A percentile compares a stretch with the other conserved stretches of the same genome.
These are phyloP conservation scores for Heliangelus exortis DNA, from an alignment of 2,797 vertebrate species.

Conservation along the genomic window DNA sequence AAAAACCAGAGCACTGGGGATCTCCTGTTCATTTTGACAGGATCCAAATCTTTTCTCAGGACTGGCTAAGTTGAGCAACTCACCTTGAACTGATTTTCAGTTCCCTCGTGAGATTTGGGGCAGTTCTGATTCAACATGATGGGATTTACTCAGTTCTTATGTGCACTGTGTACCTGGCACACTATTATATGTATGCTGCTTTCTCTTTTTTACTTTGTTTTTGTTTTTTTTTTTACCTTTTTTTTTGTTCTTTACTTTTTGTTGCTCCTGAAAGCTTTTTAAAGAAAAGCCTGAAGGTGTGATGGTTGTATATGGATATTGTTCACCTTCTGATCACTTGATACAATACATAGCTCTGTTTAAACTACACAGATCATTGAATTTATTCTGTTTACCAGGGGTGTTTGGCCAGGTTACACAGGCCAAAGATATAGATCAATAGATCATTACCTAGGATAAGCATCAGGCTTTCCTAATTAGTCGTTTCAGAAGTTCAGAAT, in stretches of 20 bases:
- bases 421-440: background rate
- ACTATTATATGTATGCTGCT: background rate
- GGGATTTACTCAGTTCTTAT: background rate
- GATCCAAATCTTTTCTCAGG: background rate
- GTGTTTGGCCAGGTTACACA: background rate
- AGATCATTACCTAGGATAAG: background rate
- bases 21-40: background rate
- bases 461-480: background rate
- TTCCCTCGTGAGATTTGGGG: background rate
- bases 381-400: background rate
- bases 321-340: background rate
- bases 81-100: background rate
- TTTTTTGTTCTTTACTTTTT: background rate
- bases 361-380: background rate
- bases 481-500: background rate
- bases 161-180: accelerated
- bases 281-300: background rate
- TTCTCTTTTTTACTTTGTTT: background rate
- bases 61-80: background rate
- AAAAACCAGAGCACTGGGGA: background rate
- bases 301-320: background rate
- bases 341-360: background rate
- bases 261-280: background rate
- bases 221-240: background rate
- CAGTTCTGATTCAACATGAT: background rate